phyloP scores from a whole-genome alignment of 2,113 vertebrate species.

The Atrichornis clamosus region DNA sequence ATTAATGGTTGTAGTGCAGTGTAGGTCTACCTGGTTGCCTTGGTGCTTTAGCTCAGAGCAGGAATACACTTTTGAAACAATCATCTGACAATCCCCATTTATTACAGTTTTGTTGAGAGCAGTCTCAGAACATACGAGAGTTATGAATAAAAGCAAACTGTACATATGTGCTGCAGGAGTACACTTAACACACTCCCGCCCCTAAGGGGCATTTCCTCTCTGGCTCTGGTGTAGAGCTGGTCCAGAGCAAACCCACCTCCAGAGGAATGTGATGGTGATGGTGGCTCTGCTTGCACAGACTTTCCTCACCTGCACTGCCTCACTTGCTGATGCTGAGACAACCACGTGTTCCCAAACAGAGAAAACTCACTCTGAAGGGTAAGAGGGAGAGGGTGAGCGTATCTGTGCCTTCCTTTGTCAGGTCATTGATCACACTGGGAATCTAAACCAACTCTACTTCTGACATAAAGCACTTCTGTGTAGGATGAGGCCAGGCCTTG shows the following conservation, averaged over 20 bases:
- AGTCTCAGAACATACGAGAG: neutral
- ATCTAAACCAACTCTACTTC: neutral
- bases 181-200: neutral
- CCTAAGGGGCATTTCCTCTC: neutral
- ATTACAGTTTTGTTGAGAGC: neutral
- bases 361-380: neutral
- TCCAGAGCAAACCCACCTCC: neutral
- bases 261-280: accelerated
- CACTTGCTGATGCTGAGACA: neutral
- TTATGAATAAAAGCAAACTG: neutral
- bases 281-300: neutral
- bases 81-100: neutral
- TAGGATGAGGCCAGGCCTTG: neutral
- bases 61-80: neutral
- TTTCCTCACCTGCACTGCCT: neutral
- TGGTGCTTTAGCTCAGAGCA: neutral
- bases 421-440: neutral
- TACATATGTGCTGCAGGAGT: neutral
- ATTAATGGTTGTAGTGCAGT: neutral
- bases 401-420: neutral
- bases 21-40: neutral
- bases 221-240: too few species aligned
- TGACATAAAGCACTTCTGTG: neutral
- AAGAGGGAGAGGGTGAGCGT: neutral
- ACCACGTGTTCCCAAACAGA: neutral